Base-by-base conservation (phyloP, 2,888 invertebrate genomes). In the Mongoloraphidia duomilia region DNA sequence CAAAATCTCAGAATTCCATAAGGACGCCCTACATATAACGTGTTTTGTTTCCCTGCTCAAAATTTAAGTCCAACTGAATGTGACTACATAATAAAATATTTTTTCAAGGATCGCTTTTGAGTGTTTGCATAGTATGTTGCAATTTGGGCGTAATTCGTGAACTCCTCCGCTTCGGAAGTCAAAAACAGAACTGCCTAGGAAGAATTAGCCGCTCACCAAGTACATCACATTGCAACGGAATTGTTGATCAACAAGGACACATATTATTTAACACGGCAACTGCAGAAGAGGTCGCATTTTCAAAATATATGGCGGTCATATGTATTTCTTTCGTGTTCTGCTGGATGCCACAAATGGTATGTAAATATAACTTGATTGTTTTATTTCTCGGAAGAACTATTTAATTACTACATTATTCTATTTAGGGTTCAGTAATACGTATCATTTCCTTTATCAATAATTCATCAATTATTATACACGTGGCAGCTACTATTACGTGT, bases 341-440 rank as follows among this genome's bases (percentile, higher is more conserved):
- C 67, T 91, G 90, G 90, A 74, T 87, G 69, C 90, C 90, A 26
- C 88, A 89, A 67, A 82, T 90, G 84, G 90, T 90, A 62, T 74
- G 72, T 55, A 41, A 34, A 34, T 41, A 14, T 9, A 49, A 6
- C 6, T 26, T 26, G 26, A 26, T 26, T 26, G 26, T 26, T 26
- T 26, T 26, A 6, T 6, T 26, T 26, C 26, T 26, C 26, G 26
- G 26, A 26, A 26, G 26, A 26, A 26, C 26, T 26, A 26, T 26
- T 26, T 26, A 26, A 26, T 26, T 26, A 26, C 26, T 26, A 6
- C 26, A 26, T 26, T 26, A 26, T 26, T 26, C 26, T 26, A 26
- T 26, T 26, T 26, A 5, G 26, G 26, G 26, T 1, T 26, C 26
- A 26, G 26, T 6, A 26, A 26, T 26, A 26, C 26, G 6, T 26